Base-by-base conservation (phyloP, 2,888 invertebrate genomes). In the Alloscopus bannaensis region DNA sequence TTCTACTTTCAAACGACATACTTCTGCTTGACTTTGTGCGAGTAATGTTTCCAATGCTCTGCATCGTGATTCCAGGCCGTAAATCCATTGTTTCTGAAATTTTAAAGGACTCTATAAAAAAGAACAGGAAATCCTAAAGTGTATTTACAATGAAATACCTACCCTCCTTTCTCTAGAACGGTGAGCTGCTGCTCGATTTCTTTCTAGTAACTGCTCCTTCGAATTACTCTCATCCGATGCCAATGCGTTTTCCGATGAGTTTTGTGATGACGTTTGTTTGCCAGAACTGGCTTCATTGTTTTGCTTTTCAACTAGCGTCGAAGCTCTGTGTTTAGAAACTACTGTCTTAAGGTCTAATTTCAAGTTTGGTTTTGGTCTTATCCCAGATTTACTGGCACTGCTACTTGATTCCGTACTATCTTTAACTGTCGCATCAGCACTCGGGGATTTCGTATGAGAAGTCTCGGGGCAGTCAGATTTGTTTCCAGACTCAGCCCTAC, bases 101-200 rank as follows among this genome's bases (percentile, higher is more conserved):
- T 18, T n/a, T 47, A 57, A 57, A 52, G 29, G 13, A 36, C 36
- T 8, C 31, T 36, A 60, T 59, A 36, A 36, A 52, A 22, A 52
- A 22, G 13, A 6, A 36, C 11, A 26, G 3, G 6, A 40, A 31
- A 66, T 50, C 29, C 31, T 16, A 22, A 60, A 26, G 45, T 45
- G 2, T 24, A 59, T 28, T 11, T 11, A 18, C 22, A 16, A 42
- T 18, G 40, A 42, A 64, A 45, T 42, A 42, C 88, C 60, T 60
- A 81, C 81, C 55, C 91, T 89, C 84, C 91, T 91, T 86, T 90
- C 89, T 57, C 90, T 87, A 86, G 90, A 90, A 75, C 90, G 83
- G 8, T 89, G 89, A 20, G 90, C 90, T 20, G 90, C 90, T 59
- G 90, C 90, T 79, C 90, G 69, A 52, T 85, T 84, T 66, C 81